Evolutionary conservation across 1,140 invertebrate genomes (phyloP).

Genomic region (Ephestia elutella): DNA sequence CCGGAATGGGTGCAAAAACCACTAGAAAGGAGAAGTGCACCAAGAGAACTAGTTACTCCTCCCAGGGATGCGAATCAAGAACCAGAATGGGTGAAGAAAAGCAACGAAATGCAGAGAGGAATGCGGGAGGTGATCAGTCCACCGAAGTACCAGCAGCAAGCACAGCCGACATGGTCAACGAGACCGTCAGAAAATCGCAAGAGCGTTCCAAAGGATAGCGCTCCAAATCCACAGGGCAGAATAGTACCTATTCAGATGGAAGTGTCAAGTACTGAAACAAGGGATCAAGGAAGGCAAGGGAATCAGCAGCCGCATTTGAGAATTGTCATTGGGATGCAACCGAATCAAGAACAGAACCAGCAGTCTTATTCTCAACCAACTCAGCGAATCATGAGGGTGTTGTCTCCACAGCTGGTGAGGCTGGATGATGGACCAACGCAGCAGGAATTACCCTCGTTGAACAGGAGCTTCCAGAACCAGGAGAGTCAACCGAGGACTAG

Average conservation of each 20-base stretch:
- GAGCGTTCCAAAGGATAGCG: constrained; percentile 58
- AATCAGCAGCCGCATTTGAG: constrained; percentile 60
- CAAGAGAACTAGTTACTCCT: constrained; percentile 55
- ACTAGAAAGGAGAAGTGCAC: constrained; percentile 52
- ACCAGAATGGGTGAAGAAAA: constrained; percentile 64
- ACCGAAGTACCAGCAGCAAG: constrained; percentile 56
- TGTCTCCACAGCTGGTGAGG: constrained; percentile 66
- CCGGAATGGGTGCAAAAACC: constrained; percentile 68
- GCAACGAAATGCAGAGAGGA: constrained; percentile 57
- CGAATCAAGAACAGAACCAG: constrained; percentile 31
- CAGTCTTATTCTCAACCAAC: constrained; percentile 60
- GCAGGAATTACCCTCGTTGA: constrained; percentile 55
- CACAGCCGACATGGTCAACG: constrained; percentile 64
- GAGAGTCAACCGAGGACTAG: constrained; percentile 65
- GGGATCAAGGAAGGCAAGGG: constrained; percentile 41
- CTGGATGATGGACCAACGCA: constrained; percentile 51
- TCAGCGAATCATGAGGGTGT: constrained; percentile 67
- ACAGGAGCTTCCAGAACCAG: constrained; percentile 44
- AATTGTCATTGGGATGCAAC: constrained; percentile 67
- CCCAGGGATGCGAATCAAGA: constrained; percentile 57
- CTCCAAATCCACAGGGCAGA: constrained; percentile 35
- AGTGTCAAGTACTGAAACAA: constrained; percentile 53
- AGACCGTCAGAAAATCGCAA: constrained; percentile 64
- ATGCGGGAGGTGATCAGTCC: constrained; percentile 55
- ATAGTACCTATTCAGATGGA: constrained; percentile 73